Evolutionary conservation across 2,888 invertebrate genomes (phyloP), one percentile per base, ranked within the genome.

Genomic region (Amphipyra tragopoginis): DNA sequence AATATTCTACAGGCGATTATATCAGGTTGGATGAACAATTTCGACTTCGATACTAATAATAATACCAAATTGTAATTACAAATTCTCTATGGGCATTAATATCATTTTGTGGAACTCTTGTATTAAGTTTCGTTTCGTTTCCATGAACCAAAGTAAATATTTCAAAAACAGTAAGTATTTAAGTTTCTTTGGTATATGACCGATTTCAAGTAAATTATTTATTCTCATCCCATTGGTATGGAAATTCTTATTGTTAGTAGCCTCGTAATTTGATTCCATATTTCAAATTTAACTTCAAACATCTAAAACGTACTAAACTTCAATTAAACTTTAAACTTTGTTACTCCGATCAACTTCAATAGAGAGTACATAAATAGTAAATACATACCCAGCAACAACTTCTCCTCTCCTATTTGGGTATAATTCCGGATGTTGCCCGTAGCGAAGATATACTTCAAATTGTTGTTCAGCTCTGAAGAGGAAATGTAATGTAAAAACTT

Each of bases 361-460:
- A 53, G 34, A 15, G 8, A 13, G 11, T 51, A 53, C 9, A 33
- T 43, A 15, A 47, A 50, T 47, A 45, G 8, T 43, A 49, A 39
- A n/a, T 45, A 84, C 97, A 92, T 94, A 97, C 96, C 98, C 98
- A 60, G 97, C 97, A 0, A 98, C 97, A 15, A 98, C 96, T 90
- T 98, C 98, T 0, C 98, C 98, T 73, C 98, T 95, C 73, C 98
- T 95, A 87, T 98, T 98, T 0, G 98, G 98, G 90, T 98, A 98
- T 21, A 98, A 95, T 88, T 98, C 98, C 39, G 98, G 98, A 95
- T 98, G 98, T 84, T 98, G 98, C n/a, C 98, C 98, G 86, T 98
- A 98, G 70, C 98, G 96, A 54, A 98, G 95, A 87, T 98, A 98
- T 47, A 98, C 98, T 90, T 98, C 98, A 83, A 97, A 97, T 91